Base-by-base conservation (phyloP, 1,140 invertebrate species). In the Nebria ingens region DNA sequence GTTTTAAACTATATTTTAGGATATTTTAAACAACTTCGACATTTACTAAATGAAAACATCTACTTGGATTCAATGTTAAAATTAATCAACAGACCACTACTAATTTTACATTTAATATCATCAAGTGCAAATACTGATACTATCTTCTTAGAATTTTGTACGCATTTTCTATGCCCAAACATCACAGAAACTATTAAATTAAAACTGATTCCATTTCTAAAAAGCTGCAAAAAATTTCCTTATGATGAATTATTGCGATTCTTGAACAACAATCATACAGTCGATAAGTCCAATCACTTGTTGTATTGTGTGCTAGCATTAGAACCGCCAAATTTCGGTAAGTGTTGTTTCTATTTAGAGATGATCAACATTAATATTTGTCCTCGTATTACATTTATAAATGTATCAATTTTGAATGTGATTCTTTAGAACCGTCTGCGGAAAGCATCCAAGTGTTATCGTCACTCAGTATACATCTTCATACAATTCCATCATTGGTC, bases 11-110 rank as follows among this genome's bases (percentile, higher is more conserved):
- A 25, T 65, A 60, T 67, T 70, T 49, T 64, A 76, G 79, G 81
- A 56, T 95, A 91, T 67, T 93, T 91, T 65, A 72, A 76, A 42
- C 79, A 84, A 62, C 67, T 94, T 57, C 76, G 84, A 57, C 71
- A 74, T 50, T 63, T 93, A 22, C 63, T 94, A 52, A 84, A 91
- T 62, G 66, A 75, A 40, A 34, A 53, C 1, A 53, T 56, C 3
- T 19, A 55, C 4, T 78, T 86, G 21, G 82, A 81, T 54, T 85
- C 84, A 58, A 71, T 93, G 9, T 73, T 91, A 53, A 81, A 87
- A 57, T 77, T 95, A 56, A 80, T 93, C 42, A 76, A 84, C 58
- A 77, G 83, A 59, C 90, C 91, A 0, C 67, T 94, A 45, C 3
- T 40, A 68, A 71, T 58, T 72, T 81, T 58, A 72, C 64, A 52